These are phyloP conservation scores for Alces alces DNA, from an alignment of 2,113 vertebrate species.

Conservation along the genomic window DNA sequence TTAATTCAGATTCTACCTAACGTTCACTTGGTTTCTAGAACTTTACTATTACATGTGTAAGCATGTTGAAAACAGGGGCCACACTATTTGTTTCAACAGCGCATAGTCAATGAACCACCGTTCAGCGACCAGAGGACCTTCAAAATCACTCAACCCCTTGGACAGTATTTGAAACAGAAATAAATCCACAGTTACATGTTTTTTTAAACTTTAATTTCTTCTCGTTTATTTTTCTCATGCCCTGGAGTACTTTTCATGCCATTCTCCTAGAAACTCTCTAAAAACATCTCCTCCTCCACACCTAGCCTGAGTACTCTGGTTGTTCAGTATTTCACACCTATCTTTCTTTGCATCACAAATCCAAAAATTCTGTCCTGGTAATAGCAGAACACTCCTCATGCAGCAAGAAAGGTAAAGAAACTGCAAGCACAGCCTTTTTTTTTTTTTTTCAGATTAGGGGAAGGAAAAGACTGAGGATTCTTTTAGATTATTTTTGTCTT, in stretches of 20 bases:
- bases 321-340: not conserved
- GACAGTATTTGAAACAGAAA: not conserved
- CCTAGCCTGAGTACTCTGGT: not conserved
- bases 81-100: not conserved
- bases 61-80: not conserved
- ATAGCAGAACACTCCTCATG: not conserved
- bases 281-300: not conserved
- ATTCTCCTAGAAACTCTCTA: not conserved
- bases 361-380: not conserved
- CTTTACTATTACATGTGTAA: not conserved
- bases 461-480: not conserved
- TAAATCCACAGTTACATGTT: not conserved
- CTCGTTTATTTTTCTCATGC: not conserved
- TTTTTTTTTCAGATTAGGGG: not conserved
- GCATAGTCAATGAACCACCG: not conserved
- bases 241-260: not conserved
- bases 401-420: not conserved
- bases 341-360: not conserved
- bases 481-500: not conserved
- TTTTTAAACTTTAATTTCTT: not conserved
- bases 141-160: not conserved
- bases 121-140: not conserved
- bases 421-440: not conserved
- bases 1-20: not conserved
- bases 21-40: not conserved